A percentile compares a stretch with the other conserved stretches of the same genome.
Conservation (phyloP, 2,888 invertebrate species). For the Folsomia candida region DNA sequence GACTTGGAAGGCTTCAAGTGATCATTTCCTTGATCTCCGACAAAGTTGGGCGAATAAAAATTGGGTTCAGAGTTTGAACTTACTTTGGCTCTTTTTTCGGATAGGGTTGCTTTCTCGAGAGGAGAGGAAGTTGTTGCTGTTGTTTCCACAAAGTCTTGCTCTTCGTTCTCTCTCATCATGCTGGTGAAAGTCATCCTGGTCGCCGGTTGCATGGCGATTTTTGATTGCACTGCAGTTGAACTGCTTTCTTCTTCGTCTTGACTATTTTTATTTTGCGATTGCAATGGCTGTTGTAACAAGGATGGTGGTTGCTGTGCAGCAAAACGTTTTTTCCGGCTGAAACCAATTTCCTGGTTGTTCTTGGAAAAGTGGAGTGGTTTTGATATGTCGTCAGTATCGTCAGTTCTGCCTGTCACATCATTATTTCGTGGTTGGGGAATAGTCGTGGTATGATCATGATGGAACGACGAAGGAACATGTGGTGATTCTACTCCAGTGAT, state of each 20-base stretch:
- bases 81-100: too few species aligned
- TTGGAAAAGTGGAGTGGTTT: background rate
- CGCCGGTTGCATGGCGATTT: too few species aligned
- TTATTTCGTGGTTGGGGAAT: too few species aligned
- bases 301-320: background rate
- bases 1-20: background rate
- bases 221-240: too few species aligned
- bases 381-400: background rate
- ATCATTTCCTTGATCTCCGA: background rate
- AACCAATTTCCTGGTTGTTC: background rate
- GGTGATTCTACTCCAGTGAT: background rate
- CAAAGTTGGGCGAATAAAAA: background rate
- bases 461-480: background rate
- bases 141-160: too few species aligned
- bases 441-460: background rate
- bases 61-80: background rate
- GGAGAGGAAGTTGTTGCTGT: background rate
- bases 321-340: background rate
- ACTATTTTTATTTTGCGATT: too few species aligned
- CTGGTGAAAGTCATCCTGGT: too few species aligned
- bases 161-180: too few species aligned
- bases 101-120: too few species aligned
- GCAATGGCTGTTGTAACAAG: background rate
- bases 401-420: too few species aligned
- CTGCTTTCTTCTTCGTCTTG: too few species aligned